Evolutionary conservation across 2,888 invertebrate genomes (phyloP).

Genomic region (Philhelius pedissequus): DNA sequence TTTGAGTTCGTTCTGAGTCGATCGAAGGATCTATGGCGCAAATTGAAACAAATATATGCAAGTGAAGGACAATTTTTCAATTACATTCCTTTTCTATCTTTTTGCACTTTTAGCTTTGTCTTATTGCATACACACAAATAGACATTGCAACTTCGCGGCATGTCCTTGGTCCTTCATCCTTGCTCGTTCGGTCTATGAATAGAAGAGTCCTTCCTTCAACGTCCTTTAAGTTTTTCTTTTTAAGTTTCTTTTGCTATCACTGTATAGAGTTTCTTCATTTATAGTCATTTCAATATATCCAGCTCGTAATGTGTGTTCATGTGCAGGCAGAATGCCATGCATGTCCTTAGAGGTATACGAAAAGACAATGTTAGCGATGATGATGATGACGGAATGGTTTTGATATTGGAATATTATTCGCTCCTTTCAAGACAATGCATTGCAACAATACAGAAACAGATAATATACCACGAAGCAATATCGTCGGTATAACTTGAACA

Average conservation of each 20-base stretch:
- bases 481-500: slow-evolving; percentile 43
- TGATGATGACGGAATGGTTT: slow-evolving; percentile 63
- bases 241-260: slow-evolving; percentile 18
- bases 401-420: slow-evolving; percentile 64
- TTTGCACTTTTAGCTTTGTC: neutral
- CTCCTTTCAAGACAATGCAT: slow-evolving; percentile 57
- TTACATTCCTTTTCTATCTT: slow-evolving; percentile 25
- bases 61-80: slow-evolving; percentile 65
- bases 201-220: slow-evolving; percentile 14
- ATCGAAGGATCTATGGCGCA: slow-evolving; percentile 55
- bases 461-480: slow-evolving; percentile 30
- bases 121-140: slow-evolving; percentile 12
- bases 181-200: neutral
- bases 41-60: slow-evolving; percentile 65
- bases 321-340: slow-evolving; percentile 19
- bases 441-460: slow-evolving; percentile 27
- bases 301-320: slow-evolving; percentile 21
- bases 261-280: slow-evolving; percentile 50
- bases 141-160: slow-evolving; percentile 25
- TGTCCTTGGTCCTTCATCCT: slow-evolving; percentile 45
- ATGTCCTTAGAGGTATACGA: slow-evolving; percentile 44
- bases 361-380: slow-evolving; percentile 49
- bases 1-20: neutral
- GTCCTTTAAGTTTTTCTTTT: slow-evolving; percentile 9
- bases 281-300: slow-evolving; percentile 35